Evolutionary conservation across 2,888 invertebrate genomes (phyloP), one percentile per base, ranked within the genome.

Genomic region (Pseudococcus longispinus): DNA sequence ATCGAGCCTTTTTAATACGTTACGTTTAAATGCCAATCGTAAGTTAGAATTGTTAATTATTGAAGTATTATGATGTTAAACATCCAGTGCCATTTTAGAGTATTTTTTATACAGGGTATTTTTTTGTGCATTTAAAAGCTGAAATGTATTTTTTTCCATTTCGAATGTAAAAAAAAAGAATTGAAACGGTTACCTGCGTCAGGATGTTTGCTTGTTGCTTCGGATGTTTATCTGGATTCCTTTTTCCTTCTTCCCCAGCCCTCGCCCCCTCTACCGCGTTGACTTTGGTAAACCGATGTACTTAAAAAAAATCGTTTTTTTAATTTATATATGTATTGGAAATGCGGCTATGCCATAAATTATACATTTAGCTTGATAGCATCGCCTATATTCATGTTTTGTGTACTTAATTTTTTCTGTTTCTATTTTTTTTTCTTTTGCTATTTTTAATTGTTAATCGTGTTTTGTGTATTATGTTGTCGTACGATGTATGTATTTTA

Each of bases 391-490:
- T 70, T 70, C 29, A 18, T 42, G 8, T 74, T 80, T 80, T 80
- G 42, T 80, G 77, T 80, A 80, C 77, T 80, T 80, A 80, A 80
- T 80, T 80, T 80, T 74, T 80, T n/a, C 70, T 70, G 70, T 70
- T 29, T 26, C 20, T 46, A 46, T 46, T 46, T 60, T 11, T 60
- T 70, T 37, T 74, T 80, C 42, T 80, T 74, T 29, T 20, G 77
- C 77, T 80, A 42, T 29, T 20, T 42, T 80, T 80, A 60, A 37
- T 42, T 29, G 77, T 80, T 80, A 42, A 80, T 60, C 37, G 77
- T 80, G 77, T 80, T 80, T 80, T 65, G 42, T 80, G 77, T 42
- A 42, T 37, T 80, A 42, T 80, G 77, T 80, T 80, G 5, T 42
- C 77, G 77, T 42, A 26, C 8, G 23, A 77, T 80, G 20, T 42